Conservation (phyloP, 64 coral and sea anemone genomes). For the Platygyra sinensis region DNA sequence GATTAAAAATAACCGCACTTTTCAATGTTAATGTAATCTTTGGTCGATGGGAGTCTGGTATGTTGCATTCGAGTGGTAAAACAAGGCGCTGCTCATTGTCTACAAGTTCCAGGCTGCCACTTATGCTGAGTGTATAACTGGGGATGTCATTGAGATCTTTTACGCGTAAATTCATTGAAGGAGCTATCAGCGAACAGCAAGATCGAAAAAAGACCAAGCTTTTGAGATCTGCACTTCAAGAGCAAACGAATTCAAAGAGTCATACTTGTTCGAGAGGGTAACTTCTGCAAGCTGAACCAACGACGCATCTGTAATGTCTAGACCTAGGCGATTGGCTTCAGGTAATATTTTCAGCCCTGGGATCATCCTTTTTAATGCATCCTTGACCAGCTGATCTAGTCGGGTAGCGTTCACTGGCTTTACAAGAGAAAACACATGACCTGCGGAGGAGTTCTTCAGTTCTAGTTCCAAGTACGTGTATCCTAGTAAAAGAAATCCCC, state of each 20-base stretch:
- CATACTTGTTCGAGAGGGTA: slow-evolving; percentile 35
- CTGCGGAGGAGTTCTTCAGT: neutral
- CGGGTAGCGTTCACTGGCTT: neutral
- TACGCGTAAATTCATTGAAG: slow-evolving; percentile 35
- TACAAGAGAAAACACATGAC: slow-evolving; percentile 25
- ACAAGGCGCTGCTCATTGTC: slow-evolving; percentile 3
- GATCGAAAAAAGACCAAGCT: slow-evolving; percentile 66
- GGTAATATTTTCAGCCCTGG: slow-evolving; percentile 29
- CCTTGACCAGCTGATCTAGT: slow-evolving; percentile 22
- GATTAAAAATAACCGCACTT: slow-evolving; percentile 33
- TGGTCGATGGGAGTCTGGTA: slow-evolving; percentile 11
- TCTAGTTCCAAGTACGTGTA: slow-evolving; percentile 4
- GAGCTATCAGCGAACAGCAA: slow-evolving; percentile 31
- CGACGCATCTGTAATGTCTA: slow-evolving; percentile 26
- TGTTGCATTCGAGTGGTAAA: slow-evolving; percentile 46
- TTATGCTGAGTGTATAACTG: slow-evolving; percentile 22
- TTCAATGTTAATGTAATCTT: slow-evolving; percentile 35
- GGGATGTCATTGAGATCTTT: slow-evolving; percentile 43
- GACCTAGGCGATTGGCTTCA: slow-evolving; percentile 35
- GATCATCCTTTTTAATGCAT: slow-evolving; percentile 43
- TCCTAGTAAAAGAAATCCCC: neutral
- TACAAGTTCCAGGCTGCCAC: slow-evolving; percentile 24
- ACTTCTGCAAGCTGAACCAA: slow-evolving; percentile 43
- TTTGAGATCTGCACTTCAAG: slow-evolving; percentile 30
- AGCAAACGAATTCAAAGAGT: slow-evolving; percentile 20